Conservation (phyloP, 2,113 vertebrate genomes). For the Oxyura jamaicensis region DNA sequence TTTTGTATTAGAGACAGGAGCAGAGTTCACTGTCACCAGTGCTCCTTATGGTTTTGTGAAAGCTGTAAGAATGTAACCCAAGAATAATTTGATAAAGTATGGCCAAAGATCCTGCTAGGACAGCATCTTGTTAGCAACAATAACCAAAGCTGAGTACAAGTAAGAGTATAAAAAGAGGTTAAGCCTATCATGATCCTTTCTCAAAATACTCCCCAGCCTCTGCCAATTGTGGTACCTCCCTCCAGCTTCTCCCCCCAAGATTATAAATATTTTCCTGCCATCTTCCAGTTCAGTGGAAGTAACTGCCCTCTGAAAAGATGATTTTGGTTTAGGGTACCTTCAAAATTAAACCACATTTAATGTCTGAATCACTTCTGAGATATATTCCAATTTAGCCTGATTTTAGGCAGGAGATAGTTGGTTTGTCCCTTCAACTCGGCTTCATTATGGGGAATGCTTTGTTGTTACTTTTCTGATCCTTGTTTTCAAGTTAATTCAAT, state of each 20-base stretch:
- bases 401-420: not conserved
- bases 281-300: not conserved
- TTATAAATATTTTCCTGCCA: not conserved
- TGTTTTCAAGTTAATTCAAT: not conserved
- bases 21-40: not conserved
- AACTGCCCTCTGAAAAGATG: not conserved
- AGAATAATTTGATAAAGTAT: not conserved
- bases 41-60: not conserved
- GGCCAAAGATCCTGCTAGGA: not conserved
- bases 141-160: not conserved
- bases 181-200: not conserved
- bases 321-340: not conserved
- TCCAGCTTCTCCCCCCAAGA: not conserved
- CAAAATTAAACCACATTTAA: not conserved
- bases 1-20: not conserved
- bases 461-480: not conserved
- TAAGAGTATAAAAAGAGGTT: not conserved
- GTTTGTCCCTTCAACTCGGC: not conserved
- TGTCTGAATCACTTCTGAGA: not conserved
- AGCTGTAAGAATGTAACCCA: not conserved
- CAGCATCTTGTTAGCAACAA: not conserved
- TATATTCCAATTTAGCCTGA: not conserved
- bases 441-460: not conserved
- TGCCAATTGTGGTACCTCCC: not conserved
- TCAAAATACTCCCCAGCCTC: not conserved